Conservation (phyloP, 1,140 invertebrate species). For the Aphelenchoides besseyi region DNA sequence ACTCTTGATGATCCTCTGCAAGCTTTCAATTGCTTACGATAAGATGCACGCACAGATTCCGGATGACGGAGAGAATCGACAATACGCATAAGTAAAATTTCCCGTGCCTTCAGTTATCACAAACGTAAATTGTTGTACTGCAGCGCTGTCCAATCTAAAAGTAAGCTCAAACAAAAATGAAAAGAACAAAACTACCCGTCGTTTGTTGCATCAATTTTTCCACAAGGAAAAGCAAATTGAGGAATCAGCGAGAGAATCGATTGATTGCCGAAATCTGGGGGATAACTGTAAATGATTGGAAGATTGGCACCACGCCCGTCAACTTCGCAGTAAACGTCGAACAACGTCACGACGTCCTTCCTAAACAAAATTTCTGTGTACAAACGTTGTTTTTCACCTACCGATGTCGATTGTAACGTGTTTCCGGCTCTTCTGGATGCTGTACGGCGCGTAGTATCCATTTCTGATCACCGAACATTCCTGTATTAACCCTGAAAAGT, state of each 20-base stretch:
- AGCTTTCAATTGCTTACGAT: constrained; percentile 14
- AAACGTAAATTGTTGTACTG: constrained; percentile 15
- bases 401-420: no score
- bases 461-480: no score
- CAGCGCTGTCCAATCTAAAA: constrained; percentile 8
- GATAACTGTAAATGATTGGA: constrained; percentile 16
- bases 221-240: constrained; percentile 11
- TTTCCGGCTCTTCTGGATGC: no score
- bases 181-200: neutral
- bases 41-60: constrained; percentile 15
- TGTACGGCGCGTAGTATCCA: no score
- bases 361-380: no score
- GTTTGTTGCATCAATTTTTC: neutral
- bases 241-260: neutral
- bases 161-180: neutral
- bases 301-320: neutral
- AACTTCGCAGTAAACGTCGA: constrained; percentile 18
- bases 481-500: no score
- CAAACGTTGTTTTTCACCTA: no score
- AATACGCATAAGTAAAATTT: constrained; percentile 15
- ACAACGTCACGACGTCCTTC: constrained; percentile 5
- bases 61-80: neutral
- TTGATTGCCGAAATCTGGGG: constrained; percentile 13
- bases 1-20: neutral
- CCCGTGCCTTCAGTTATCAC: constrained; percentile 5